Percentiles rank a stretch among this genome's conserved stretches.
Evolutionary conservation across 2,113 vertebrate genomes (phyloP).

Genomic region (Osmerus eperlanus): DNA sequence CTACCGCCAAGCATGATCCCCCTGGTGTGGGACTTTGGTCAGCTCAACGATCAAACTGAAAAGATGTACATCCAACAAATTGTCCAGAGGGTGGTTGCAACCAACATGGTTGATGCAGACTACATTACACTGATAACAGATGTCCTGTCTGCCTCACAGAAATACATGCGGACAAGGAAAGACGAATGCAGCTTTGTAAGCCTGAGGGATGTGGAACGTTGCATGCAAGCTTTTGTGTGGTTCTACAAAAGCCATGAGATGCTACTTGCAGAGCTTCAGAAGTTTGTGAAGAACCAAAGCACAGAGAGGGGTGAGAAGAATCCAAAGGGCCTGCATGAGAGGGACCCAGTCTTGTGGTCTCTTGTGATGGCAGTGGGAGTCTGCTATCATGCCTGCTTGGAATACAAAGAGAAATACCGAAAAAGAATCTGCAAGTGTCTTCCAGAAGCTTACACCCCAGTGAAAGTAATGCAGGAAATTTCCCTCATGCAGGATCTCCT

Average conservation of each 20-base stretch:
- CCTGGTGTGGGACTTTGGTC: conserved; percentile 96
- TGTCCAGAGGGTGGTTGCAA: conserved; percentile 76
- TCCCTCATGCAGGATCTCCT: conserved; percentile 83
- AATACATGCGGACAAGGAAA: conserved; percentile 78
- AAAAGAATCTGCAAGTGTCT: conserved; percentile 68
- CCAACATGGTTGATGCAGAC: neutral
- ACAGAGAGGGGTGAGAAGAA: conserved; percentile 12
- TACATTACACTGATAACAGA: conserved; percentile 58
- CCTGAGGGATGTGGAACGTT: conserved; percentile 93
- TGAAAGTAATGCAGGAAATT: conserved; percentile 79
- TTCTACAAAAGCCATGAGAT: conserved; percentile 69
- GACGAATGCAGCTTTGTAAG: conserved; percentile 92
- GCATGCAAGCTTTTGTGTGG: conserved; percentile 86
- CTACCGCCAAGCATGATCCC: conserved; percentile 93
- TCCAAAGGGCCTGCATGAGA: neutral
- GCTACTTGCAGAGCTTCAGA: conserved; percentile 70
- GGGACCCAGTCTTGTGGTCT: conserved; percentile 79
- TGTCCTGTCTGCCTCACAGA: conserved; percentile 84
- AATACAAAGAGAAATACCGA: conserved; percentile 78
- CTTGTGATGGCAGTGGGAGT: conserved; percentile 84
- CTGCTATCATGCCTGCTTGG: conserved; percentile 91
- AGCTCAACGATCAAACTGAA: conserved; percentile 80
- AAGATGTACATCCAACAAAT: conserved; percentile 88
- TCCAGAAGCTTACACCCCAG: conserved; percentile 58
- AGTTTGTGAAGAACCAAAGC: conserved; percentile 33